Evolutionary conservation across 1,140 invertebrate genomes (phyloP).

Genomic region (Trachymyrmex septentrionalis): DNA sequence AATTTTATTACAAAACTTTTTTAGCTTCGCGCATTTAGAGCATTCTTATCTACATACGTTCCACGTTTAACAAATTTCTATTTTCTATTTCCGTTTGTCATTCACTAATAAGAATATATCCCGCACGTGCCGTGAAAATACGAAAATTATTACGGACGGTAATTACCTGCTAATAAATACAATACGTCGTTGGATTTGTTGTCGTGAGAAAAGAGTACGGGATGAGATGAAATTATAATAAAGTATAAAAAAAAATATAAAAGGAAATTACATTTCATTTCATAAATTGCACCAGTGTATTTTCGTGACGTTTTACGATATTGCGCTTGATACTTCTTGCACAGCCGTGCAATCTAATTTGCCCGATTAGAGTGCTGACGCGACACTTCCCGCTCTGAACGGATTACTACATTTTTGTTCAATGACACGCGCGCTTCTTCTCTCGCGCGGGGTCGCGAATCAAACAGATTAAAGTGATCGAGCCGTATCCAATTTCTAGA

Average conservation of each 20-base stretch:
- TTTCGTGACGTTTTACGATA: slow-evolving; percentile 28
- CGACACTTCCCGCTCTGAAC: background rate
- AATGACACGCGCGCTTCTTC: slow-evolving; percentile 14
- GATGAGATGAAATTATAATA: background rate
- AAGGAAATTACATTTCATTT: background rate
- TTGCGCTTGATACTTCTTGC: slow-evolving; percentile 19
- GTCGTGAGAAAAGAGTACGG: background rate
- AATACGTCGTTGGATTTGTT: background rate
- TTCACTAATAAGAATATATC: background rate
- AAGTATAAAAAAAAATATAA: too few relatives aligned
- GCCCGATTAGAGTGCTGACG: slow-evolving; percentile 36
- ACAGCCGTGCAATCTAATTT: slow-evolving; percentile 39
- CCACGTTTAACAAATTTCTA: background rate
- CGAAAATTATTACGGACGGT: background rate
- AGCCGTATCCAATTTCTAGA: slow-evolving; percentile 73
- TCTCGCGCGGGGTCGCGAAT: slow-evolving; percentile 21
- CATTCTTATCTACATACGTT: background rate
- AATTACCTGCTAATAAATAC: slow-evolving; percentile 6
- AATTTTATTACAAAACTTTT: background rate
- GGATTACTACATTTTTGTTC: slow-evolving; percentile 65
- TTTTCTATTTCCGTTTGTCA: background rate
- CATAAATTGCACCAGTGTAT: background rate
- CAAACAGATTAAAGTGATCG: slow-evolving; percentile 69
- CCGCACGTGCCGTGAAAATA: background rate
- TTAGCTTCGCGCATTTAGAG: background rate